Evolutionary conservation across 2,797 vertebrate genomes (phyloP).

Genomic region (Sphaeramia orbicularis): DNA sequence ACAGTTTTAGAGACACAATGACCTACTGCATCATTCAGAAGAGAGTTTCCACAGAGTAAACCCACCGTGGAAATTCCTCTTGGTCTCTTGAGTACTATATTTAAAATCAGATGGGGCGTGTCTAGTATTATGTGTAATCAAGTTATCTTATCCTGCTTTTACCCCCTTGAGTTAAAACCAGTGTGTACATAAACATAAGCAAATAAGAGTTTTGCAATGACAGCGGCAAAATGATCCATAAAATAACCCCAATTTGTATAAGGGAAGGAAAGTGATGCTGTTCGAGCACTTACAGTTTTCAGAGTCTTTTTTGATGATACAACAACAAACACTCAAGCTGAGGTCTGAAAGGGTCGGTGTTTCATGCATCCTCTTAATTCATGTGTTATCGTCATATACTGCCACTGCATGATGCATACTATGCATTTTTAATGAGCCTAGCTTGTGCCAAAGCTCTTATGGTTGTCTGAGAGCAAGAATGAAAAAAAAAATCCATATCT

Average conservation of each 20-base stretch:
- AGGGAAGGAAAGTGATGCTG: conserved; percentile 16
- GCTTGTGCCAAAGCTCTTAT: conserved; percentile 4
- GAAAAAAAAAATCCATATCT: conserved; percentile 29
- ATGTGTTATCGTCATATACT: conserved; percentile 15
- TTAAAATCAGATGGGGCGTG: conserved; percentile 6
- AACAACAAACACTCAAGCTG: conserved; percentile 23
- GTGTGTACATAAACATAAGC: conserved; percentile 29
- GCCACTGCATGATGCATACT: conserved; percentile 18
- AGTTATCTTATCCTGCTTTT: conserved; percentile 22
- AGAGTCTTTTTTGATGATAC: conserved; percentile 9
- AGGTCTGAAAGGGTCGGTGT: conserved; percentile 13
- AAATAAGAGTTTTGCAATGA: conserved; percentile 24
- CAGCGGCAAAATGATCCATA: conserved; percentile 33
- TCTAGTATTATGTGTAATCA: conserved; percentile 32
- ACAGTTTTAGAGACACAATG: background rate
- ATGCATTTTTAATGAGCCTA: conserved; percentile 35
- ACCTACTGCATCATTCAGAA: conserved; percentile 23
- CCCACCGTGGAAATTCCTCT: conserved; percentile 4
- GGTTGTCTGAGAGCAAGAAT: conserved; percentile 9
- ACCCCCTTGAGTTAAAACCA: conserved; percentile 25
- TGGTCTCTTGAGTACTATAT: background rate
- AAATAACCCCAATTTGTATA: conserved; percentile 37
- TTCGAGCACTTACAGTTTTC: conserved; percentile 17
- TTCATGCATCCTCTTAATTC: conserved; percentile 19
- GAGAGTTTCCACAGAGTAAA: conserved; percentile 9